Evolutionary conservation across 2,888 invertebrate genomes (phyloP), one percentile per base, ranked within the genome.

Genomic region (Hirtodrosophila confusa): DNA sequence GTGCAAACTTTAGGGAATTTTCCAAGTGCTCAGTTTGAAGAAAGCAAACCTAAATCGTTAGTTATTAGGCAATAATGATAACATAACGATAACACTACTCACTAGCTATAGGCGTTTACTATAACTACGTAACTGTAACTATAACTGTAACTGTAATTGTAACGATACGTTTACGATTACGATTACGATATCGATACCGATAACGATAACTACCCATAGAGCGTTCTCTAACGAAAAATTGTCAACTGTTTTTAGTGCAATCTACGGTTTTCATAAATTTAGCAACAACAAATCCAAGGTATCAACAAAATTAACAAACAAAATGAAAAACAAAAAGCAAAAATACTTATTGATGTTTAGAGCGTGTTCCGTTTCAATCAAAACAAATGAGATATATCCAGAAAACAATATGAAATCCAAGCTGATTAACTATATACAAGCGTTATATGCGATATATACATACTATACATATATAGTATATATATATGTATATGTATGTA

Each of bases 201-300:
- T 73, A 47, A 65, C 63, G 75, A 69, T 68, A 64, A 64, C 73
- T 71, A 63, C 62, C 63, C 54, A 56, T 74, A 69, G 77, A 67
- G 67, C 56, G 69, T 69, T 76, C 76, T 77, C 50, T 51, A 70
- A 69, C 31, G 50, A 62, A 39, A 41, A 69, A 69, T 79, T 82
- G 79, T 78, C 79, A 80, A 79, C 75, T 80, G 88, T 85, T 78
- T 78, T 87, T 80, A 88, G 85, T 73, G 89, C 66, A 86, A 89
- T 85, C 76, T 85, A 89, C 75, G 88, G 89, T 88, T 86, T 88
- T 89, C 88, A 88, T 80, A 86, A 76, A 61, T 72, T 84, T 86
- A 84, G 75, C 73, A 63, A 70, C 49, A 50, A 57, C 39, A 62
- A 55, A 41, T 24, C 41, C 48, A 54, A 10, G 56, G 54, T 58